Conservation (phyloP, 1,140 invertebrate genomes). For the Condylostylus longicornis region DNA sequence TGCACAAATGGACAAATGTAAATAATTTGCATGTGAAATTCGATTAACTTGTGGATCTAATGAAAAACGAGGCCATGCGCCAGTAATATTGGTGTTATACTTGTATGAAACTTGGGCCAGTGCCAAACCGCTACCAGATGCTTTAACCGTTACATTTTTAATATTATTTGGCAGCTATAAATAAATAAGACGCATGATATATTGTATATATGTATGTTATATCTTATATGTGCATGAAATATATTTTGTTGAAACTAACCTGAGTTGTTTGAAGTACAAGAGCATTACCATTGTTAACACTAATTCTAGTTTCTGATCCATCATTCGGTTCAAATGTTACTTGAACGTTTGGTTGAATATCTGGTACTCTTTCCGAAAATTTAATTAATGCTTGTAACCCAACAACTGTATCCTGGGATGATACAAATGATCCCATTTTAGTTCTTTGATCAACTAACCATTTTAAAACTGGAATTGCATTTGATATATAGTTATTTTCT, state of each 20-base stretch:
- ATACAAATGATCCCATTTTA: slow-evolving; percentile 64
- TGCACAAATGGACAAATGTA: slow-evolving; percentile 75
- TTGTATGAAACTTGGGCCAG: slow-evolving; percentile 68
- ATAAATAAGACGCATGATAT: not conserved
- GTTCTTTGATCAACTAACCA: slow-evolving; percentile 76
- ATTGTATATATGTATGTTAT: not conserved
- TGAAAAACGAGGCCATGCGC: slow-evolving; percentile 74
- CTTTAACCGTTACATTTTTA: slow-evolving; percentile 44
- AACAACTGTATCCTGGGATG: slow-evolving; percentile 55
- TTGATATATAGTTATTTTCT: slow-evolving; percentile 44
- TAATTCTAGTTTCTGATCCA: slow-evolving; percentile 43
- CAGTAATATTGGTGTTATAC: slow-evolving; percentile 80
- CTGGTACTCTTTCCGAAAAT: slow-evolving; percentile 45
- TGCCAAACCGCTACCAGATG: slow-evolving; percentile 67
- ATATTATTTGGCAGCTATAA: slow-evolving; percentile 21
- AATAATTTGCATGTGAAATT: slow-evolving; percentile 63
- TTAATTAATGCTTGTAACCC: slow-evolving; percentile 54
- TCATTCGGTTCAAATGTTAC: slow-evolving; percentile 39
- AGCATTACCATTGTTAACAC: slow-evolving; percentile 51
- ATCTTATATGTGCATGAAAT: not conserved
- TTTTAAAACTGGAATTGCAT: slow-evolving; percentile 62
- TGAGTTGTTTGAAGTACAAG: slow-evolving; percentile 59
- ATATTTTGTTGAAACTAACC: slow-evolving; percentile 29
- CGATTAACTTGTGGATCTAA: slow-evolving; percentile 78
- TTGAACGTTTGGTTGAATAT: slow-evolving; percentile 39